Conservation (phyloP, 2,888 invertebrate genomes). For the Dimorphilus gyrociliatus region DNA sequence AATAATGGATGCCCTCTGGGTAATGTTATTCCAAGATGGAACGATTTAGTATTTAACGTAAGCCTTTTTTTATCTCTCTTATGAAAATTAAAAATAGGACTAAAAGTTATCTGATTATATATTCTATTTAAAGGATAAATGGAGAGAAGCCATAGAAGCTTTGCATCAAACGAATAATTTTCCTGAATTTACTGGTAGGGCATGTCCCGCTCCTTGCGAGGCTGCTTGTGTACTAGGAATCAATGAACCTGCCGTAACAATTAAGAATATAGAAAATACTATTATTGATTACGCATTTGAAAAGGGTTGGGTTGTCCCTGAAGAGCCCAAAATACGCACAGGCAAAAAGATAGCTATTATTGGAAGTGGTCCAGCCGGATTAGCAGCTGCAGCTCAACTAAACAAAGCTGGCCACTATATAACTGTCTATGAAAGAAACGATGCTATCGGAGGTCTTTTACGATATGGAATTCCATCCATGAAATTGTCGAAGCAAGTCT, state of each 20-base stretch:
- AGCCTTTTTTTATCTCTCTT: constrained; percentile 5
- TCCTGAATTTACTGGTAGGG: constrained; percentile 83
- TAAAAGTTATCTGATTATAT: neutral
- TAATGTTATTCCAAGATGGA: constrained; percentile 98
- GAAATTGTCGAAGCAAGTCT: constrained; percentile 62
- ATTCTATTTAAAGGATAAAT: constrained; percentile 51
- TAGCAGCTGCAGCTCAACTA: constrained; percentile 85
- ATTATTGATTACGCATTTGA: constrained; percentile 97
- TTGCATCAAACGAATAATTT: constrained; percentile 95
- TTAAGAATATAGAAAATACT: constrained; percentile 96
- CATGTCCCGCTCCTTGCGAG: constrained; percentile 81
- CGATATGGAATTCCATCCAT: constrained; percentile 98
- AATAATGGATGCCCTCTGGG: constrained; percentile 89
- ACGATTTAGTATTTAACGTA: constrained; percentile 70
- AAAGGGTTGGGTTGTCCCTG: constrained; percentile 76
- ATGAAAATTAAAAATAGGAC: neutral
- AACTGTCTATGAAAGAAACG: constrained; percentile 90
- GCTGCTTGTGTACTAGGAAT: constrained; percentile 92
- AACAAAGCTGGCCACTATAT: constrained; percentile 85
- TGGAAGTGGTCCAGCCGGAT: constrained; percentile 77
- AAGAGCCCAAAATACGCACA: constrained; percentile 55
- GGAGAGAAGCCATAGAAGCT: constrained; percentile 81
- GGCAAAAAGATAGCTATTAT: constrained; percentile 72
- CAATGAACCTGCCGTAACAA: constrained; percentile 87
- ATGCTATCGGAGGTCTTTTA: constrained; percentile 77